Evolutionary conservation across 2,113 vertebrate species (phyloP).

Genomic region (Pseudorectes ferrugineus): DNA sequence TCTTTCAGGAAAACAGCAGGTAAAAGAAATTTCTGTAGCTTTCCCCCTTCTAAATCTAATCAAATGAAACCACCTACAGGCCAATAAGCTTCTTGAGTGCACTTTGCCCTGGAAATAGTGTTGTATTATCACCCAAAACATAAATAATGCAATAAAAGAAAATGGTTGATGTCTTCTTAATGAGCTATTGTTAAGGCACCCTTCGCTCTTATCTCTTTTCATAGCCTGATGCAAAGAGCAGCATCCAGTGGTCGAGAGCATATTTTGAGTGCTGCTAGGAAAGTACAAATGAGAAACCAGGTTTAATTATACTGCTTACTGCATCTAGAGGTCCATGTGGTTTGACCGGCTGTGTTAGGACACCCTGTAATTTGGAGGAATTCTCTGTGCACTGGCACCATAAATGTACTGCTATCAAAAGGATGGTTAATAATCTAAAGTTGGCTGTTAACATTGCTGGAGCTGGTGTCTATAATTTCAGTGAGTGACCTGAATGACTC

Average conservation of each 20-base stretch:
- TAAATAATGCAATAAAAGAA: constrained; percentile 61
- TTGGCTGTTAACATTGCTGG: constrained; percentile 58
- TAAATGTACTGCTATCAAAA: constrained; percentile 56
- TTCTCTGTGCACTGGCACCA: neutral
- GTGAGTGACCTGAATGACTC: constrained; percentile 55
- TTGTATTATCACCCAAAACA: constrained; percentile 34
- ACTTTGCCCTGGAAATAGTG: constrained; percentile 34
- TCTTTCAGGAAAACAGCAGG: constrained; percentile 1
- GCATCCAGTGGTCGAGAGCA: neutral
- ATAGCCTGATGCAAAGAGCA: constrained; percentile 29
- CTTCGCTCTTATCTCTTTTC: constrained; percentile 19
- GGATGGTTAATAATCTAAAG: constrained; percentile 63
- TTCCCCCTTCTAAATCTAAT: neutral
- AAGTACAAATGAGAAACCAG: constrained; percentile 50
- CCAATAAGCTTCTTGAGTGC: constrained; percentile 29
- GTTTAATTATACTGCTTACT: constrained; percentile 60
- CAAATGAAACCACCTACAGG: constrained; percentile 30
- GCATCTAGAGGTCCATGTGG: constrained; percentile 34
- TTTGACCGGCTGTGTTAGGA: constrained; percentile 55
- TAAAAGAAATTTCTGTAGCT: constrained; percentile 8
- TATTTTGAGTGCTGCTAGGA: constrained; percentile 26
- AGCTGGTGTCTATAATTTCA: constrained; percentile 63
- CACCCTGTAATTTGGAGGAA: constrained; percentile 65
- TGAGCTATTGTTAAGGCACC: constrained; percentile 28
- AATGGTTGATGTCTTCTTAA: constrained; percentile 46